Conservation (phyloP, 2,113 vertebrate species). For the Scomber japonicus region DNA sequence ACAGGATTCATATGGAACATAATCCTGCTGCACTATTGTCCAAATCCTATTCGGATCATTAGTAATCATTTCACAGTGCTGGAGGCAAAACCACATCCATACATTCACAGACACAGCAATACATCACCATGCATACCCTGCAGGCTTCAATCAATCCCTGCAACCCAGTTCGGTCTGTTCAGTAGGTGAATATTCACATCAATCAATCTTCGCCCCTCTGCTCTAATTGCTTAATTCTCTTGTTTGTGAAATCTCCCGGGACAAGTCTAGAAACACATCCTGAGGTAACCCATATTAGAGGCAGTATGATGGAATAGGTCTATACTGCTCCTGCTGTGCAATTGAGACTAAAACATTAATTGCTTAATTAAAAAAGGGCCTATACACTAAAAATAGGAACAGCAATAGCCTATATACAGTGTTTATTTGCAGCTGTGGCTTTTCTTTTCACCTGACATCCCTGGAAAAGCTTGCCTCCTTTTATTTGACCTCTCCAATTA, state of each 20-base stretch:
- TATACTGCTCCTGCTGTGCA: slow-evolving; percentile 28
- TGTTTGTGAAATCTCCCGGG: slow-evolving; percentile 62
- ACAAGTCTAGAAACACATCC: not conserved
- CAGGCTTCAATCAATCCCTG: slow-evolving; percentile 71
- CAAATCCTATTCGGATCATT: slow-evolving; percentile 76
- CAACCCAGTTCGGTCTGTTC: slow-evolving; percentile 63
- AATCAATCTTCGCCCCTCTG: slow-evolving; percentile 68
- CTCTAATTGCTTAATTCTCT: slow-evolving; percentile 72
- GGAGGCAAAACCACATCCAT: slow-evolving; percentile 53
- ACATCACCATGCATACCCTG: slow-evolving; percentile 57
- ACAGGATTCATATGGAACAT: slow-evolving; percentile 60
- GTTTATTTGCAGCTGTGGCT: not conserved
- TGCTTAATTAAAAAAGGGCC: slow-evolving; percentile 29
- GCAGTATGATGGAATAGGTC: slow-evolving; percentile 54
- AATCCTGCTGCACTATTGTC: slow-evolving; percentile 68
- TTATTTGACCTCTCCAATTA: not conserved
- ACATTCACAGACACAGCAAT: slow-evolving; percentile 57
- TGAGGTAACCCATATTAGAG: slow-evolving; percentile 43
- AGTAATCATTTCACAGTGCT: slow-evolving; percentile 72
- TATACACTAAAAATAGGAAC: slow-evolving; percentile 7
- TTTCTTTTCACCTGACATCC: not conserved
- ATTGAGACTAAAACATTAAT: slow-evolving; percentile 36
- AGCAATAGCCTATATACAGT: not conserved
- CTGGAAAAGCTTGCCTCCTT: not conserved
- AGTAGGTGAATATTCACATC: slow-evolving; percentile 62